phyloP scores from a whole-genome alignment of 2,797 vertebrate species.

The Mallotus villosus region DNA sequence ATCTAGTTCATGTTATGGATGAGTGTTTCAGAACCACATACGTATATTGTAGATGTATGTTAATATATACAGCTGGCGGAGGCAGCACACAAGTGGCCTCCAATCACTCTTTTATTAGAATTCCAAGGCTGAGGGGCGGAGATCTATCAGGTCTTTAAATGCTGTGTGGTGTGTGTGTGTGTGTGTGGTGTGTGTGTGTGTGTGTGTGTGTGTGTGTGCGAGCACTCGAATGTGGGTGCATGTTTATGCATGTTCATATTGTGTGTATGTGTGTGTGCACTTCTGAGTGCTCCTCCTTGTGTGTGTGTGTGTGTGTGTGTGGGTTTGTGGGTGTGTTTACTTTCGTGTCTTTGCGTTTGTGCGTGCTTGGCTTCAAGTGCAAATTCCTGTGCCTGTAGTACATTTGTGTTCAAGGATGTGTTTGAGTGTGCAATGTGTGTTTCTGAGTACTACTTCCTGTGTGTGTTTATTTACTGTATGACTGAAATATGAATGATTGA shows the following conservation, averaged over 20 bases:
- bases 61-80: slow-evolving; percentile 57
- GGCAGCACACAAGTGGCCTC: slow-evolving; percentile 40
- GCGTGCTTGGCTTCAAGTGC: not conserved
- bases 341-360: not conserved
- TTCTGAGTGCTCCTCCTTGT: slow-evolving; percentile 10
- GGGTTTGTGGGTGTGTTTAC: not conserved
- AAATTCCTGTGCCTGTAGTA: not conserved
- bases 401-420: no score
- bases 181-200: slow-evolving; percentile 8
- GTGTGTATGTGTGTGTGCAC: not conserved
- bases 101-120: slow-evolving; percentile 53
- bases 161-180: slow-evolving; percentile 18
- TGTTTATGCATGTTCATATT: not conserved
- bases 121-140: slow-evolving; percentile 46
- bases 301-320: not conserved
- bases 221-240: not conserved
- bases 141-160: slow-evolving; percentile 56
- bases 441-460: no score
- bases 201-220: slow-evolving; percentile 13
- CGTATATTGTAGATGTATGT: slow-evolving; percentile 40
- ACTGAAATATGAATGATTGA: no score
- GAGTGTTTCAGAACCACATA: slow-evolving; percentile 20
- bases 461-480: no score
- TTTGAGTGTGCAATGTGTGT: no score
- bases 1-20: slow-evolving; percentile 61